Evolutionary conservation across 2,113 vertebrate species (phyloP), one percentile per base, ranked within the genome.

Genomic region (Bostrychus sinensis): DNA sequence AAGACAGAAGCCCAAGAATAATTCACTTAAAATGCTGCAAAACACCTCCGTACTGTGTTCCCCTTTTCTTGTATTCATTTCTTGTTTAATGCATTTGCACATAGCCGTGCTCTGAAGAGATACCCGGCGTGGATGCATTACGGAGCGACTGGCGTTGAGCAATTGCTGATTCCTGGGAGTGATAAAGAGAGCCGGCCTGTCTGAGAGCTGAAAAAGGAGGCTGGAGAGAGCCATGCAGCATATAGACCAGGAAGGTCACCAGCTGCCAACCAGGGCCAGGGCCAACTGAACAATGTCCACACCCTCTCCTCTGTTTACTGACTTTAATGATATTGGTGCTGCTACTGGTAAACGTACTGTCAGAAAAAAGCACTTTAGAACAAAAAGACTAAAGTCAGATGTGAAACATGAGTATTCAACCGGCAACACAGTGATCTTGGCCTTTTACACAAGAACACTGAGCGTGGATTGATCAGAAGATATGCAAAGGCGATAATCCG

Each of bases 161-260:
- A 85, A 92, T 90, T 89, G 86, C 91, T 91, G 91, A 92, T 93
- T 78, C 73, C 43, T 46, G 78, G 83, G 83, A 86, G 84, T 75
- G 91, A 92, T 92, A 92, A 91, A 79, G 85, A 88, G 79, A 86
- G 69, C 54, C 36, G 22, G 79, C 75, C 85, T 84, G 80, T 86
- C 82, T 87, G 75, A 69, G 78, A 80, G 56, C 81, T 81, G 78
- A 79, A 84, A 86, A 89, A 83, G 70, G 66, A 77, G 72, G 69
- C 65, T 71, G 63, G 82, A 69, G 75, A 81, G 72, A 85, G 73
- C 62, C 78, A 78, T 42, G 82, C 81, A 83, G 72, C 69, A 71
- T 67, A 77, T 41, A 83, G 83, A 89, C 79, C 81, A 78, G 71
- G 84, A 91, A 91, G 91, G 90, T 91, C 88, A 91, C 76, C 74